Conservation (phyloP, 2,113 vertebrate species). For the Chaetodon auriga region DNA sequence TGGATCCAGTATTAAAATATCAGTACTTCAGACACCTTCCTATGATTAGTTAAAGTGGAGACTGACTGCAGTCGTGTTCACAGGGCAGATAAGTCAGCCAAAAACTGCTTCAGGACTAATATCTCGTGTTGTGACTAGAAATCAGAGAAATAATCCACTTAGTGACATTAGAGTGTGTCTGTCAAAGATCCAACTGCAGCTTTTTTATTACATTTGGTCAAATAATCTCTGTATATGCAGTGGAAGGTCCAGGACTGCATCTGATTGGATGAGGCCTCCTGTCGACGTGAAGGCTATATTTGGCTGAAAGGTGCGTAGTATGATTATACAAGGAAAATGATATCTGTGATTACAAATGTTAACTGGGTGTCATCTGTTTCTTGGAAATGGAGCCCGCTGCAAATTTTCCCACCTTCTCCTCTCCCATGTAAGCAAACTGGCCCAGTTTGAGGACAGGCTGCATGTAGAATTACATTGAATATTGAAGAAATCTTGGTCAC, state of each 20-base stretch:
- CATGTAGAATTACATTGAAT: background rate
- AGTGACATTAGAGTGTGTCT: background rate
- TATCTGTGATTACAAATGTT: conserved; percentile 67
- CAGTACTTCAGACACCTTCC: background rate
- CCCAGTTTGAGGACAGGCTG: conserved; percentile 7
- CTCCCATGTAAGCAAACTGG: conserved; percentile 7
- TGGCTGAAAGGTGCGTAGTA: conserved; percentile 73
- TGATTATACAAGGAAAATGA: conserved; percentile 75
- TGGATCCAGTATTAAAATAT: background rate
- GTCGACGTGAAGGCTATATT: conserved; percentile 63
- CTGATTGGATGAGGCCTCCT: conserved; percentile 45
- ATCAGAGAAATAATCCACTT: background rate
- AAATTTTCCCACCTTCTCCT: conserved; percentile 41
- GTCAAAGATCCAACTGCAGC: background rate
- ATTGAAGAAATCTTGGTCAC: background rate
- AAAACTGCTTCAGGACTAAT: too few relatives aligned
- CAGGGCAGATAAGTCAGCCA: background rate
- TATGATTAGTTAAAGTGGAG: background rate
- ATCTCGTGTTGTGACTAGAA: too few relatives aligned
- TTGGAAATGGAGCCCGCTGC: conserved; percentile 53
- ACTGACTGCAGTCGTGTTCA: background rate
- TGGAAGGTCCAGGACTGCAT: background rate
- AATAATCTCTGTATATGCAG: background rate
- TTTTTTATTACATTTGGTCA: background rate
- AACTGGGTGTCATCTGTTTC: conserved; percentile 59